These are phyloP conservation scores for Antigone vipio DNA, from an alignment of 2,113 vertebrate species.

Conservation along the genomic window DNA sequence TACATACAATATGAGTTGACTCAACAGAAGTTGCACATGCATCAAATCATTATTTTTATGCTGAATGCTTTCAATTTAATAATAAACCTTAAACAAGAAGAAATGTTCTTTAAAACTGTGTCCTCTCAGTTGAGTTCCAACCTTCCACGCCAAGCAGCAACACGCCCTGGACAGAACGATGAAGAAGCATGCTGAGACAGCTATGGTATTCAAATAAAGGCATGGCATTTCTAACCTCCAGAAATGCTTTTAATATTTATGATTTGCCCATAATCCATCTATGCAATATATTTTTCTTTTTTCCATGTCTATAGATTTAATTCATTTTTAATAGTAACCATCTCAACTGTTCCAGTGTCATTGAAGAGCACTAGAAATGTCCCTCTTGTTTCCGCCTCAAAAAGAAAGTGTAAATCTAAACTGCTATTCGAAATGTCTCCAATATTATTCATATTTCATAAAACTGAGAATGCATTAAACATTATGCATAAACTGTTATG, in stretches of 20 bases:
- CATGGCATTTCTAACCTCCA: neutral
- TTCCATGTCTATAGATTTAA: neutral
- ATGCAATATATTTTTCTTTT: neutral
- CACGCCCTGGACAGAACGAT: neutral
- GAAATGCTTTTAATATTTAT: neutral
- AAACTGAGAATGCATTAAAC: neutral
- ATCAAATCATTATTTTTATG: neutral
- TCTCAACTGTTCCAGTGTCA: neutral
- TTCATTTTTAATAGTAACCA: neutral
- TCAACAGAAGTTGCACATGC: neutral
- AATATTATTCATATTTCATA: neutral
- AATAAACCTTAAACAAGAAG: neutral
- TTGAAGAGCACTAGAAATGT: neutral
- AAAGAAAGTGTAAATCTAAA: conserved; percentile 18
- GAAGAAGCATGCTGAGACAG: neutral
- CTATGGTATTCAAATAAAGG: neutral
- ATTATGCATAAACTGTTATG: neutral
- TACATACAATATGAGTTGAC: neutral
- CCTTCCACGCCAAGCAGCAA: neutral
- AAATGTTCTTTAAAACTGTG: neutral
- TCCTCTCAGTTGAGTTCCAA: neutral
- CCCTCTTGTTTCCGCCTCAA: neutral
- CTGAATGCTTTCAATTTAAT: neutral
- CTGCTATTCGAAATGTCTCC: neutral
- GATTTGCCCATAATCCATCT: neutral